Evolutionary conservation across 2,797 vertebrate genomes (phyloP).

Genomic region (Alosa sapidissima): DNA sequence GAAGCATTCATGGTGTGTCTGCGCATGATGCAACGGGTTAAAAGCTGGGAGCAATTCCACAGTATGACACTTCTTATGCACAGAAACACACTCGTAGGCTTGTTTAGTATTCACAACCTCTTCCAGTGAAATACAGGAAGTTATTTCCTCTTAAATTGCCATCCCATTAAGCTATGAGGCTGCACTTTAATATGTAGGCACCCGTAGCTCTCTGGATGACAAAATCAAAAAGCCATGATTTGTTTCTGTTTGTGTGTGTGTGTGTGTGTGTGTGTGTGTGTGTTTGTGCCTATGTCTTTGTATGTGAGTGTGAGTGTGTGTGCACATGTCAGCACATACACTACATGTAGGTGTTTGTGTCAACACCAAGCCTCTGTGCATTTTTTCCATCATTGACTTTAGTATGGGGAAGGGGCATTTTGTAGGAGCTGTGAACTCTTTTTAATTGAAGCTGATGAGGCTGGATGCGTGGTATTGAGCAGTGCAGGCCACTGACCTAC

Average conservation of each 20-base stretch:
- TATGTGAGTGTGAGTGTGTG: background rate
- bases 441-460: conserved; percentile 27
- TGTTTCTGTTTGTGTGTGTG: background rate
- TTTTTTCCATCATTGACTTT: conserved; percentile 7
- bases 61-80: background rate
- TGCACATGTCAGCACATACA: too few species aligned
- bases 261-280: background rate
- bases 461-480: conserved; percentile 32
- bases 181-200: background rate
- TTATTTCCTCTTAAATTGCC: background rate
- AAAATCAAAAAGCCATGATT: background rate
- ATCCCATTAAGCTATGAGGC: background rate
- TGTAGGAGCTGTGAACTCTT: background rate
- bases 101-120: background rate
- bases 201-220: background rate
- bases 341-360: background rate
- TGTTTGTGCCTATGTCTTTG: background rate
- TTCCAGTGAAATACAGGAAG: background rate
- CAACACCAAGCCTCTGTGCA: background rate
- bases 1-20: background rate
- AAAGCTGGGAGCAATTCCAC: background rate
- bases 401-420: background rate
- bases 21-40: background rate
- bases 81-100: background rate
- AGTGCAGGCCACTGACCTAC: conserved; percentile 37